phyloP scores from a whole-genome alignment of 2,113 vertebrate species.

The Natator depressus region DNA sequence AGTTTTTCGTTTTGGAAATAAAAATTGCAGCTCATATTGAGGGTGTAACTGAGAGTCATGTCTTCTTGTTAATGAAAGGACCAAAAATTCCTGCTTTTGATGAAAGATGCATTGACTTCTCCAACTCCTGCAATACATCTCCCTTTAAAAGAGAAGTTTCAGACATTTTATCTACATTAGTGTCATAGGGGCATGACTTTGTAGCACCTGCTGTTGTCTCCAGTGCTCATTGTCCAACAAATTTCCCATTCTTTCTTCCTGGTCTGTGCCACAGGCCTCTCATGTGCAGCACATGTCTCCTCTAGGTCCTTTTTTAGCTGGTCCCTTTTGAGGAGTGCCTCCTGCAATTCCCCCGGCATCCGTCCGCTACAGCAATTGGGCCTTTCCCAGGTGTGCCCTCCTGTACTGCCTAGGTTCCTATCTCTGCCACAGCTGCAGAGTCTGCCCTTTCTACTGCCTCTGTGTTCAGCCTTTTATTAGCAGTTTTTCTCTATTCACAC shows the following conservation, averaged over 20 bases:
- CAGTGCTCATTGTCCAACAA: neutral
- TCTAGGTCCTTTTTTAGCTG: neutral
- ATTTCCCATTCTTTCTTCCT: neutral
- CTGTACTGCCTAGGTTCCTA: neutral
- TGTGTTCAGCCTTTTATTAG: neutral
- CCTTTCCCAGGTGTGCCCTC: neutral
- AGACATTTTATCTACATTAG: neutral
- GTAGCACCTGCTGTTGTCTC: neutral
- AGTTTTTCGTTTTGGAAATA: neutral
- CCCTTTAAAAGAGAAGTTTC: constrained; percentile 17
- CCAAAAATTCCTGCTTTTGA: neutral
- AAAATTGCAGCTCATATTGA: neutral
- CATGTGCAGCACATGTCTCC: neutral
- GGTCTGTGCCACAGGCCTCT: neutral
- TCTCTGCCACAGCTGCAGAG: neutral
- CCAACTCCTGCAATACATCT: neutral
- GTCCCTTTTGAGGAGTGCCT: neutral
- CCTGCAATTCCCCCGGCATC: neutral
- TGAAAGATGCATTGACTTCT: too few relatives aligned
- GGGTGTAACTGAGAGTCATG: neutral
- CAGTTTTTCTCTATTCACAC: neutral
- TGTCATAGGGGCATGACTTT: neutral
- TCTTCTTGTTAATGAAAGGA: constrained; percentile 13
- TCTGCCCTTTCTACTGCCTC: neutral
- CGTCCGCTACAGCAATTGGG: neutral